These are phyloP conservation scores for Trichomalopsis sarcophagae DNA, from an alignment of 1,140 invertebrate genomes.

Conservation along the genomic window DNA sequence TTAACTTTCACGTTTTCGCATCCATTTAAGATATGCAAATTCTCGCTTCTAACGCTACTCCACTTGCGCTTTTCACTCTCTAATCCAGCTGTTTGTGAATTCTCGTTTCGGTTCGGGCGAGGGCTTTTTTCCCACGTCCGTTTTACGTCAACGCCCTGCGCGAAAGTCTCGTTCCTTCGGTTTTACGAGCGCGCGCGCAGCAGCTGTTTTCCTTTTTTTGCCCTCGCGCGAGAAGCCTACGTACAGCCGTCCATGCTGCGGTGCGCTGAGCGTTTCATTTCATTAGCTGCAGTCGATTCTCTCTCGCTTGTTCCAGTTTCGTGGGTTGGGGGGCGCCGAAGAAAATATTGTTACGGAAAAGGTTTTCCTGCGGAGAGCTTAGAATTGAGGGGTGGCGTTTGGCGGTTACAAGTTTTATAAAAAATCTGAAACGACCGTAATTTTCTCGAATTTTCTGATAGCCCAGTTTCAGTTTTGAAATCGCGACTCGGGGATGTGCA, in stretches of 20 bases:
- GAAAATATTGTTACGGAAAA: not conserved
- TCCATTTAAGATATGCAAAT: not conserved
- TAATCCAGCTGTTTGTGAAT: too few species aligned
- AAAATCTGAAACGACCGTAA: too few species aligned
- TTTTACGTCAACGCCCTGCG: too few species aligned
- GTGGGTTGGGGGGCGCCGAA: not conserved
- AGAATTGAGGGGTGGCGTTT: too few species aligned
- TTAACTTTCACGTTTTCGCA: not conserved
- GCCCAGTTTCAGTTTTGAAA: too few species aligned
- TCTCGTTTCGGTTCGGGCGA: not conserved
- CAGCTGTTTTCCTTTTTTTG: not conserved
- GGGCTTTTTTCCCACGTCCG: not conserved
- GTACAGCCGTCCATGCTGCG: not conserved
- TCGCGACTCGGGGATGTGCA: not conserved
- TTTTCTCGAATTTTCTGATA: too few species aligned
- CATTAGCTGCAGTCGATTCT: not conserved
- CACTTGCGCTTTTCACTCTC: too few species aligned
- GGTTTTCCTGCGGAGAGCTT: not conserved
- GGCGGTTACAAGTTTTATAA: too few species aligned
- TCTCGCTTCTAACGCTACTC: too few species aligned
- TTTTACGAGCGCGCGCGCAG: not conserved
- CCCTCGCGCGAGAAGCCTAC: not conserved
- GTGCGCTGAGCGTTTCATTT: not conserved
- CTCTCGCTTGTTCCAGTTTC: not conserved
- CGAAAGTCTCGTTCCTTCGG: not conserved